Percentiles rank a stretch among this genome's conserved stretches.
These are phyloP conservation scores for Zhengitettix transpicula DNA, from an alignment of 2,888 invertebrate species.

Conservation along the genomic window DNA sequence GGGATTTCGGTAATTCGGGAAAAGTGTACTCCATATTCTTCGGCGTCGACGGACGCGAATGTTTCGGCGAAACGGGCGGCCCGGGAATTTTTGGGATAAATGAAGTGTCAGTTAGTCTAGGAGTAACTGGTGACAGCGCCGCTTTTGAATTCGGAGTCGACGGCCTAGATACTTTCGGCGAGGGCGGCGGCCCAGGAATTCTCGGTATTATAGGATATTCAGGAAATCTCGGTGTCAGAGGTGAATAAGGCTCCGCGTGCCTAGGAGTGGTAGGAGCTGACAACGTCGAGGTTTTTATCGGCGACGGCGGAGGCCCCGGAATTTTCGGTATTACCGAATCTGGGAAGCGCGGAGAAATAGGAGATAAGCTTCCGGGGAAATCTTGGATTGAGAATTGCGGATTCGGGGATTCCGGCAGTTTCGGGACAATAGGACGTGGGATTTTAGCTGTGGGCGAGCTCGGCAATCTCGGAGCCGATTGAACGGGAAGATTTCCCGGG, in stretches of 20 bases:
- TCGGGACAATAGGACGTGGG: conserved; percentile 3
- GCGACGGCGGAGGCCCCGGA: conserved; percentile 9
- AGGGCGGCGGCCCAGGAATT: conserved; percentile 1
- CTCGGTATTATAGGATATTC: conserved; percentile 1
- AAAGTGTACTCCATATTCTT: neutral
- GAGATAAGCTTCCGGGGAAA: neutral
- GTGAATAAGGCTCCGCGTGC: neutral
- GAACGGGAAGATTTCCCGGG: conserved; percentile 1
- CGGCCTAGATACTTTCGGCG: conserved; percentile 2
- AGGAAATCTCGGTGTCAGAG: conserved; percentile 1
- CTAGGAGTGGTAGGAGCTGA: conserved; percentile 6
- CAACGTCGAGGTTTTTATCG: neutral
- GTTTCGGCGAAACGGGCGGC: conserved; percentile 7
- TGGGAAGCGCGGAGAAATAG: neutral
- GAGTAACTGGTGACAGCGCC: neutral
- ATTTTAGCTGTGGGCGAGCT: neutral
- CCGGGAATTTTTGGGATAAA: conserved; percentile 7
- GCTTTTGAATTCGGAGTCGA: neutral
- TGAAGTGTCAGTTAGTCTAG: neutral
- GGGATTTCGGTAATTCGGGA: neutral
- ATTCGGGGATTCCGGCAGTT: neutral
- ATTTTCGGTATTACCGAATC: conserved; percentile 6
- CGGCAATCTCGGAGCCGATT: neutral
- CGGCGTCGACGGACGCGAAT: conserved; percentile 5
- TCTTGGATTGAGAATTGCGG: neutral